Base-by-base conservation (phyloP, 2,888 invertebrate species). In the Oscheius sp. region DNA sequence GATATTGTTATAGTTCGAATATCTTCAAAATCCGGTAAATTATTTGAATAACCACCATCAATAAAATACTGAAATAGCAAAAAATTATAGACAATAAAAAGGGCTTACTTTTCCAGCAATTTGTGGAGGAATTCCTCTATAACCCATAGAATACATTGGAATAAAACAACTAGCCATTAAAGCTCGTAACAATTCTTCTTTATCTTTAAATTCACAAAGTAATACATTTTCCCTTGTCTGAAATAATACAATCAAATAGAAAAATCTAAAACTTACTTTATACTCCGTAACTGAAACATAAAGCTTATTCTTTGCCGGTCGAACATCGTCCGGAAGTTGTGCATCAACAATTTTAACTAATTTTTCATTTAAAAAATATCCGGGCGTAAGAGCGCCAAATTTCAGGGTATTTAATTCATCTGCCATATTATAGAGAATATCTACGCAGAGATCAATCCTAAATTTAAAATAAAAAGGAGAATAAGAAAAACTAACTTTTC, bases 41-140 rank as follows among this genome's bases (percentile, higher is more conserved):
- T 97, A 89, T 96, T 94, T 72, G 95, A 95, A 88, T 95, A 94
- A 12, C 95, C 96, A 12, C 97, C 97, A 88, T 98, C 97, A 92
- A 96, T 94, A 89, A 95, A 96, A 45, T 88, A 78, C 91, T 91
- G 83, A 45, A 87, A 35, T 35, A 6, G 35, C 3, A 35, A 35
- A 35, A 35, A 35, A 6, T 6, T 6, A 35, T 35, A 16, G 25
- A 35, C n/a, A n/a, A n/a, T 35, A 35, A 35, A 35, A 35, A 35
- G 3, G 9, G 35, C 88, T 87, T 84, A 91, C 91, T 82, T 88
- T 88, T 69, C 89, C 88, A 63, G 89, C 84, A 72, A 89, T 89
- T 27, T 94, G 85, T n/a, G 96, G 96, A 55, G 96, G 96, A 46
- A 95, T 89, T 12, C 79, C 83, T 35, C 61, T 61, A 83, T 95